Percentiles rank a stretch among this genome's conserved stretches.
Evolutionary conservation across 2,797 vertebrate species (phyloP).

Genomic region (Hyperoplus immaculatus): DNA sequence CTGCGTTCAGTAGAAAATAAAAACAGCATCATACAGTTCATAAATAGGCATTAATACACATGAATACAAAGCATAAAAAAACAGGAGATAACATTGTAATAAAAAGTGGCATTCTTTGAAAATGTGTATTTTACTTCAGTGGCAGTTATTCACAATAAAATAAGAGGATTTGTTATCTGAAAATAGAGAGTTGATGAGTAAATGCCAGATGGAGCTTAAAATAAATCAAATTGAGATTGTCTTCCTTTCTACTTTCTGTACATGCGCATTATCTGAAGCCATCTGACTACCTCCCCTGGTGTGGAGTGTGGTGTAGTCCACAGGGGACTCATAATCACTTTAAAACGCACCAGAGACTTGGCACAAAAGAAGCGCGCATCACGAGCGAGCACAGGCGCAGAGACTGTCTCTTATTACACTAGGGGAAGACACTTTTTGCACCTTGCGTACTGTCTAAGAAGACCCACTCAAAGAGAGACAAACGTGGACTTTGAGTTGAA

Average conservation of each 20-base stretch:
- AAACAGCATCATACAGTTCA: too few relatives aligned
- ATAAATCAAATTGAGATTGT: not conserved
- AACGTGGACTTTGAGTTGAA: constrained; percentile 36
- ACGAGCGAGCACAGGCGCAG: constrained; percentile 57
- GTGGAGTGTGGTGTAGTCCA: constrained; percentile 71
- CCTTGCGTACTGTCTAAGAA: constrained; percentile 19
- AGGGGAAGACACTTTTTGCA: constrained; percentile 45
- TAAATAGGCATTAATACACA: too few relatives aligned
- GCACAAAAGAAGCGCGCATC: constrained; percentile 74
- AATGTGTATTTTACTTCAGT: not conserved
- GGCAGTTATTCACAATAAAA: not conserved
- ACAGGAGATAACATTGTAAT: too few relatives aligned
- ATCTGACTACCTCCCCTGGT: constrained; percentile 64
- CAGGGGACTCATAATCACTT: constrained; percentile 80
- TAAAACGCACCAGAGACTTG: constrained; percentile 80
- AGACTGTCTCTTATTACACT: constrained; percentile 68
- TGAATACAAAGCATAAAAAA: too few relatives aligned
- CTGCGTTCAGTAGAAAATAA: too few relatives aligned
- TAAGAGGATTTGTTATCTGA: not conserved
- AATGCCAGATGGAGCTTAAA: not conserved
- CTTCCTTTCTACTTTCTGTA: not conserved
- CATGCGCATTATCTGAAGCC: constrained; percentile 33
- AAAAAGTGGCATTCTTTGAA: too few relatives aligned
- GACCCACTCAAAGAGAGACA: constrained; percentile 23
- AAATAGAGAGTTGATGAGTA: not conserved